Evolutionary conservation across 2,113 vertebrate species (phyloP), one percentile per base, ranked within the genome.

Genomic region (Vimba vimba): DNA sequence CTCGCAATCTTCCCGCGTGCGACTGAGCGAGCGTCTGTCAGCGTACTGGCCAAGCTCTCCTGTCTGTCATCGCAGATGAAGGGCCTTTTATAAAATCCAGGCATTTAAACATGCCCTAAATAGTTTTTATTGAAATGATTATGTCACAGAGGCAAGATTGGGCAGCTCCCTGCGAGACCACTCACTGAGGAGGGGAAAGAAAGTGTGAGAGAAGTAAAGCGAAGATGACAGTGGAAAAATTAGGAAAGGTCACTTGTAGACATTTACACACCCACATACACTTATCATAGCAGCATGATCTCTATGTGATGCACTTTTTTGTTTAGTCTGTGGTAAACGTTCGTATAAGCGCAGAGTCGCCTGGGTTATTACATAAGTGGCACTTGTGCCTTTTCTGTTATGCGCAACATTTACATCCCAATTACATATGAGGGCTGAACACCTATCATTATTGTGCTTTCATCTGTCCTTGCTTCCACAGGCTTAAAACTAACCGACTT

Each of bases 121-220:
- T 90, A 91, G 91, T 94, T 94, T 92, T 93, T 92, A 91, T 90
- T 89, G 91, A 89, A 89, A 88, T 91, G 87, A 93, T 92, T 93
- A 88, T 89, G 90, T 91, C 92, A 90, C 87, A 90, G 88, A 73
- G 83, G 86, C 90, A 90, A 25, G 89, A 91, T 47, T 71, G 86
- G 88, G 75, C 90, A 90, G 85, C 88, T 89, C 86, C 86, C 71
- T 12, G 73, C n/a, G 79, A 79, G 86, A 89, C 82, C 75, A 47
- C 62, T 82, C 84, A n/a, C 1, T 30, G 27, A 13, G 17, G 47
- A 68, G 64, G 64, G 30, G 15, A 71, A 23, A 43, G 19, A 71
- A 43, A 39, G 19, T 12, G 8, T 13, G 19, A 47, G 21, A n/a
- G 76, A 76, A 78, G n/a, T 3, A 86, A 84, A 69, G 57, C 82